Percentiles rank a stretch among this genome's conserved stretches.
These are phyloP conservation scores for Corythornis vintsioides DNA, from an alignment of 2,113 vertebrate genomes.

Conservation along the genomic window DNA sequence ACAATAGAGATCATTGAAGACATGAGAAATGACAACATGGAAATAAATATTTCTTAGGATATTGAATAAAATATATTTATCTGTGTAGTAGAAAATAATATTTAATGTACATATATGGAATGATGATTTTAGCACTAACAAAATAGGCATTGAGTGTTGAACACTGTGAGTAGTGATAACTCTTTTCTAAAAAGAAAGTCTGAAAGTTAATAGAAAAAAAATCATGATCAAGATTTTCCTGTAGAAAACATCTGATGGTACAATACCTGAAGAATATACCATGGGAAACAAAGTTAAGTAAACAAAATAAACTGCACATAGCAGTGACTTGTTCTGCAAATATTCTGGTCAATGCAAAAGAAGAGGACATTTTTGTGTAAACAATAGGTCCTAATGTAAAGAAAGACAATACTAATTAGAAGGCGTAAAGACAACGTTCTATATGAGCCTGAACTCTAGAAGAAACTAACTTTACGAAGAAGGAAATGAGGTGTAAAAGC, in stretches of 20 bases:
- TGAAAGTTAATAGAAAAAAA: background rate
- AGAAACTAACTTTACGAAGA: background rate
- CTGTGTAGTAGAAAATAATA: background rate
- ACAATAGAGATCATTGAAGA: background rate
- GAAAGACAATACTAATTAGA: background rate
- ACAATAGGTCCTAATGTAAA: background rate
- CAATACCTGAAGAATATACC: background rate
- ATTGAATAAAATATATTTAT: background rate
- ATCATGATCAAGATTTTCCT: background rate
- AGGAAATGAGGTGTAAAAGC: background rate
- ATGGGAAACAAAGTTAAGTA: background rate
- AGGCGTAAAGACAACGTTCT: background rate
- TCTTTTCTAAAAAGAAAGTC: background rate
- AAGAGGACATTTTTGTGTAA: background rate
- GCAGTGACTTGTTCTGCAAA: background rate
- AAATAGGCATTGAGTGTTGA: background rate
- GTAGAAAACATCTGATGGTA: background rate
- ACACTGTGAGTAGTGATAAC: background rate
- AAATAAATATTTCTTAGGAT: background rate
- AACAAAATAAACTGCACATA: background rate
- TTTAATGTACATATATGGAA: background rate
- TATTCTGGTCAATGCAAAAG: background rate
- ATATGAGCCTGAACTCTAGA: background rate
- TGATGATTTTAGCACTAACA: background rate
- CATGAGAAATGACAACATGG: background rate